Conservation (phyloP, 1,140 invertebrate genomes). For the Drosophila ambigua region DNA sequence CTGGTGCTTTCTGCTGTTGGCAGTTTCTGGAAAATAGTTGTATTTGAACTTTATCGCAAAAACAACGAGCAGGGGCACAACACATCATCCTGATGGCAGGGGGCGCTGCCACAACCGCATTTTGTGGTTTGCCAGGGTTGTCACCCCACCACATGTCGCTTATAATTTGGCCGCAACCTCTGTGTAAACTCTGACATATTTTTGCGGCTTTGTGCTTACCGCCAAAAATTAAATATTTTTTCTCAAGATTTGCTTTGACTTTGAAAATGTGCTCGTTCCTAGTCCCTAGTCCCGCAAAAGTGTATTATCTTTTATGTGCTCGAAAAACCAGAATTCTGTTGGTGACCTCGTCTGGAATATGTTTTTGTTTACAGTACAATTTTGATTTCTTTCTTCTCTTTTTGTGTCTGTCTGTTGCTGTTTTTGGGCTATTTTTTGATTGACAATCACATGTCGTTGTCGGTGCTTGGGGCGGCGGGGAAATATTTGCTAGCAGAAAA, state of each 20-base stretch:
- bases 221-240: slow-evolving; percentile 9
- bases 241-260: slow-evolving; percentile 48
- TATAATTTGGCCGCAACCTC: slow-evolving; percentile 66
- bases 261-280: too few species aligned
- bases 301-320: slow-evolving; percentile 37
- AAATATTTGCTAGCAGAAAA: slow-evolving; percentile 21
- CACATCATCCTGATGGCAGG: slow-evolving; percentile 9
- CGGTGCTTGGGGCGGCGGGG: background rate
- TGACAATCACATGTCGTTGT: slow-evolving; percentile 49
- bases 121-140: slow-evolving; percentile 44
- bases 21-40: slow-evolving; percentile 67
- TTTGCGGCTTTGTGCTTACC: slow-evolving; percentile 23
- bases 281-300: slow-evolving; percentile 19
- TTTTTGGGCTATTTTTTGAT: slow-evolving; percentile 40
- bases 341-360: slow-evolving; percentile 21
- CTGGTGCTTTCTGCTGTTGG: slow-evolving; percentile 49
- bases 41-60: slow-evolving; percentile 63
- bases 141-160: slow-evolving; percentile 65
- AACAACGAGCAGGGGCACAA: slow-evolving; percentile 28
- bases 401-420: slow-evolving; percentile 4
- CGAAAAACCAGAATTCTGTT: background rate
- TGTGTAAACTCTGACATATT: slow-evolving; percentile 63
- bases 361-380: slow-evolving; percentile 48
- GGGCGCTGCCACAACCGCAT: slow-evolving; percentile 30
- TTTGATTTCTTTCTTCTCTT: slow-evolving; percentile 28